These are phyloP conservation scores for Scelioninae gen. 1 DNA, from an alignment of 2,888 invertebrate genomes.

Conservation along the genomic window DNA sequence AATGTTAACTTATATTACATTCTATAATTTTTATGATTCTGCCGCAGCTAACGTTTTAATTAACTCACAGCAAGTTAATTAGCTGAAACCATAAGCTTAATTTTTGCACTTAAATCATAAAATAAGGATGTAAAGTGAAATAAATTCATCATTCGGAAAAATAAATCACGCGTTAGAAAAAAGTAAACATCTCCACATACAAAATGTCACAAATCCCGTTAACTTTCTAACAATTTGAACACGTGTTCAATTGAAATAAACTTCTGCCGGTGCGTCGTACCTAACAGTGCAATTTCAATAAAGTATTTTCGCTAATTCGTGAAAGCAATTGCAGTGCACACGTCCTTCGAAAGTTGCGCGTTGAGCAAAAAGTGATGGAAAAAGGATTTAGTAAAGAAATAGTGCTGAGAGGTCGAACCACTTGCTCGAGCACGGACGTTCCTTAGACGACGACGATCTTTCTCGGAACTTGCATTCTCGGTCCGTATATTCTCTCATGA, in stretches of 20 bases:
- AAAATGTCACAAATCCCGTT: slow-evolving; percentile 33
- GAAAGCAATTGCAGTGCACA: slow-evolving; percentile 50
- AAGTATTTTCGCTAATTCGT: slow-evolving; percentile 56
- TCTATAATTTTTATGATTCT: too few relatives aligned
- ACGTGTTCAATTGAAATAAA: slow-evolving; percentile 54
- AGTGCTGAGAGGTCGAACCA: slow-evolving; percentile 69
- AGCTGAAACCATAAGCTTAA: too few relatives aligned
- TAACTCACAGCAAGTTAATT: too few relatives aligned
- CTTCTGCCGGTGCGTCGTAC: slow-evolving; percentile 15
- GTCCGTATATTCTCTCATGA: slow-evolving; percentile 71
- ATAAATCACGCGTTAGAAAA: neutral
- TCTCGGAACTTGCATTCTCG: slow-evolving; percentile 71
- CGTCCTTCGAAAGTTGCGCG: slow-evolving; percentile 62
- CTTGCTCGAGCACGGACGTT: slow-evolving; percentile 68
- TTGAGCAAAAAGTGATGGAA: slow-evolving; percentile 48
- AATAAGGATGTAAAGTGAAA: neutral
- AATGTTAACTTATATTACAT: too few relatives aligned
- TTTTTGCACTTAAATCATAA: too few relatives aligned
- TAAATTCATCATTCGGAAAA: slow-evolving; percentile 18
- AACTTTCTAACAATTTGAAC: slow-evolving; percentile 48
- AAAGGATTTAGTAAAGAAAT: slow-evolving; percentile 63
- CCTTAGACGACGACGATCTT: slow-evolving; percentile 64
- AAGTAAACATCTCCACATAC: neutral
- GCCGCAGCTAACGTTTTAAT: too few relatives aligned
- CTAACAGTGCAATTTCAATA: slow-evolving; percentile 47